These are phyloP conservation scores for Triplophysa siluroides DNA, from an alignment of 2,113 vertebrate species.

Conservation along the genomic window DNA sequence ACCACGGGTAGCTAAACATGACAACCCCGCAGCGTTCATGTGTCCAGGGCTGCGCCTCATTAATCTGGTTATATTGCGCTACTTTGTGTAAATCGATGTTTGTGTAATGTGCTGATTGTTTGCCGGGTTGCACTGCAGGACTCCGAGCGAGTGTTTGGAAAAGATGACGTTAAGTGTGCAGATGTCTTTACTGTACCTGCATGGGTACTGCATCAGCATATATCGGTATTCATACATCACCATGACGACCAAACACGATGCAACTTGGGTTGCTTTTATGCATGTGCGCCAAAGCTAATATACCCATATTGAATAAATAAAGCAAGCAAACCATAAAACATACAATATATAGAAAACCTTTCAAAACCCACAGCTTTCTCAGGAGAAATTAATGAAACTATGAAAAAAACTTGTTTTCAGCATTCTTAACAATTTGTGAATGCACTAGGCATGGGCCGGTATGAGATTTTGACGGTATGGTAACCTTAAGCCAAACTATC, in stretches of 20 bases:
- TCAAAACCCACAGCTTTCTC: neutral
- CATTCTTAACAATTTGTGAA: neutral
- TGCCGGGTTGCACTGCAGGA: neutral
- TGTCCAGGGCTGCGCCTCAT: neutral
- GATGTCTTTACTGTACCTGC: constrained; percentile 16
- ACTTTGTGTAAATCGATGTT: constrained; percentile 24
- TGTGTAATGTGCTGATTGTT: constrained; percentile 8
- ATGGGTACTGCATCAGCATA: neutral
- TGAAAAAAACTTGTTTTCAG: neutral
- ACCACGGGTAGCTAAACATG: neutral
- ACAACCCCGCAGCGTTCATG: constrained; percentile 12
- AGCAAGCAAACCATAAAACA: neutral
- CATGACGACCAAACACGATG: constrained; percentile 33
- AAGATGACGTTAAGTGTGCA: constrained; percentile 7
- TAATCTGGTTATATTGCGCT: constrained; percentile 11
- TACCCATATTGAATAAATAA: neutral
- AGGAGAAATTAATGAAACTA: constrained; percentile 1
- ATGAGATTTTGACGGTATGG: too few species aligned
- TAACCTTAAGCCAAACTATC: too few species aligned
- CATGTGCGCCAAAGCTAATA: too few species aligned
- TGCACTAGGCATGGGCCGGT: too few species aligned
- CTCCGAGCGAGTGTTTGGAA: neutral
- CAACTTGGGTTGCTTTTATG: neutral
- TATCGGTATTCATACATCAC: constrained; percentile 32
- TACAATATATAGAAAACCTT: too few species aligned